Conservation (phyloP, 2,797 vertebrate genomes). For the Pteronotus mesoamericanus region DNA sequence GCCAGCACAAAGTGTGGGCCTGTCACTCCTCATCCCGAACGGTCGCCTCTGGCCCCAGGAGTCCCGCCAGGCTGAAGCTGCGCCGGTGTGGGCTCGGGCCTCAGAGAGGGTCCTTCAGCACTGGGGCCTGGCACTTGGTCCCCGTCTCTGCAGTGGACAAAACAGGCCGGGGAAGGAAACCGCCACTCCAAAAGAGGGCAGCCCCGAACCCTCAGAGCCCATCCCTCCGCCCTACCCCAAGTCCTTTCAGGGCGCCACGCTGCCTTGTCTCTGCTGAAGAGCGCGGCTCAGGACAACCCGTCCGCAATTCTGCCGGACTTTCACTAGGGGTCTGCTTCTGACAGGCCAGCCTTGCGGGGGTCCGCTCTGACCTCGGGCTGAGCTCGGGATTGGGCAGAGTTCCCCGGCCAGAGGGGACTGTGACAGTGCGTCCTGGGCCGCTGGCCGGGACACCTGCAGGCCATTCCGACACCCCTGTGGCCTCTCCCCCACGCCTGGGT, state of each 20-base stretch:
- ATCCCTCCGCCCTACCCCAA: neutral
- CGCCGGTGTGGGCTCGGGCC: neutral
- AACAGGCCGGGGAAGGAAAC: neutral
- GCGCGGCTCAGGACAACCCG: rapidly evolving
- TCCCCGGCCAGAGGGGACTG: rapidly evolving
- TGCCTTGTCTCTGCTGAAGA: rapidly evolving
- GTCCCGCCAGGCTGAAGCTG: neutral
- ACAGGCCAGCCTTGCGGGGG: neutral
- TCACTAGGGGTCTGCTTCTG: neutral
- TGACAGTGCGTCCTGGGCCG: neutral
- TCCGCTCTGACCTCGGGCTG: neutral
- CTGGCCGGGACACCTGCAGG: rapidly evolving
- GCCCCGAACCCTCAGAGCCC: neutral
- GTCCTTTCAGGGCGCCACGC: rapidly evolving
- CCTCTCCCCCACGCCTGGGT: rapidly evolving
- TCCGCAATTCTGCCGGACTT: neutral
- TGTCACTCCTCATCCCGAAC: rapidly evolving
- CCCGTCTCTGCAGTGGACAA: neutral
- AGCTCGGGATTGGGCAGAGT: neutral
- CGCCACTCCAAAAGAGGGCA: neutral
- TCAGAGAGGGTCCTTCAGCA: rapidly evolving
- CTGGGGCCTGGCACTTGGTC: too few species aligned
- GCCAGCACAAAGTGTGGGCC: rapidly evolving
- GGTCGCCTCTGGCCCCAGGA: rapidly evolving
- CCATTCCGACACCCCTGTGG: neutral